Evolutionary conservation across 1,140 invertebrate species (phyloP).

Genomic region (Macrostomum lignano): DNA sequence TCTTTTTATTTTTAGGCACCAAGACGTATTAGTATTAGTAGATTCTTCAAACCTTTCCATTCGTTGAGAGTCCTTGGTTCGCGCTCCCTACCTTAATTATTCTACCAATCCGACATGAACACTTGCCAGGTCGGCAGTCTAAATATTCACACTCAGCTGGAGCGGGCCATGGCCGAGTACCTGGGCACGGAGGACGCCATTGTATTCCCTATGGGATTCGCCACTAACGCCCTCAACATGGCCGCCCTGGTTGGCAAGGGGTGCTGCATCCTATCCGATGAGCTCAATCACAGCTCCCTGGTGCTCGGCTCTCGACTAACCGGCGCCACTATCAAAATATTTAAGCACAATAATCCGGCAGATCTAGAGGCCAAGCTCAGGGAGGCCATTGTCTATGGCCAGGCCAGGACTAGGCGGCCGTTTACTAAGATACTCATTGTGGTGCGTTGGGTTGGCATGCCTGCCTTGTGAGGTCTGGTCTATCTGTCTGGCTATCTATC

Average conservation of each 20-base stretch:
- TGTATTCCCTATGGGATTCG: slow-evolving; percentile 91
- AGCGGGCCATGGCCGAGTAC: slow-evolving; percentile 52
- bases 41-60: no score
- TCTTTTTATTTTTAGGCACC: no score
- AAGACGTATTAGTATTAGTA: no score
- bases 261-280: slow-evolving; percentile 81
- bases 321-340: slow-evolving; percentile 53
- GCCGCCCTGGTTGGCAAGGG: slow-evolving; percentile 48
- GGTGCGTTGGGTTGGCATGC: no score
- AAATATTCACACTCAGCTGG: slow-evolving; percentile 47
- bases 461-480: no score
- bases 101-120: no score
- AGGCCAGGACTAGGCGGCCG: slow-evolving; percentile 42
- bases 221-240: slow-evolving; percentile 74
- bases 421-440: slow-evolving; percentile 80
- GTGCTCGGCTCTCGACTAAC: slow-evolving; percentile 67
- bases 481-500: no score
- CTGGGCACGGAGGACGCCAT: slow-evolving; percentile 72
- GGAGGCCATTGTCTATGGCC: slow-evolving; percentile 47
- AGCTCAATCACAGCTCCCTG: slow-evolving; percentile 79
- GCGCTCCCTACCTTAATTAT: no score
- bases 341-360: slow-evolving; percentile 56
- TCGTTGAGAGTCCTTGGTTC: no score
- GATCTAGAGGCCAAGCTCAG: slow-evolving; percentile 52
- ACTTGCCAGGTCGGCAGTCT: no score